phyloP scores from a whole-genome alignment of 1,140 invertebrate genomes.

The Drosophila arizonae region DNA sequence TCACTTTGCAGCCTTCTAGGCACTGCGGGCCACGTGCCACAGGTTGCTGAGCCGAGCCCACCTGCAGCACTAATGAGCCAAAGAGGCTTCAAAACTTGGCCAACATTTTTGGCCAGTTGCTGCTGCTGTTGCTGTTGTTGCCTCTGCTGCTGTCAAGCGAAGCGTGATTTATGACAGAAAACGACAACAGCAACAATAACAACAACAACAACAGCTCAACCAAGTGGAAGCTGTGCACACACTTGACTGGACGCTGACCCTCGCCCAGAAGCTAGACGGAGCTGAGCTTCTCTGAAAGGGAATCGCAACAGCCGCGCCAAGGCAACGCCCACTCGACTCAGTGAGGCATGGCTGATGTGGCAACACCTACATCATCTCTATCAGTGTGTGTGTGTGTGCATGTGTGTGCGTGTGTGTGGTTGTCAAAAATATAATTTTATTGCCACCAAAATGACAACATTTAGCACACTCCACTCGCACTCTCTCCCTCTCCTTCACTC shows the following conservation, averaged over 20 bases:
- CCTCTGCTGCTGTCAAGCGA: slow-evolving; percentile 41
- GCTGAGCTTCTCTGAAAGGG: slow-evolving; percentile 4
- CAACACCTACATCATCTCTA: slow-evolving; percentile 34
- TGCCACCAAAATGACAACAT: slow-evolving; percentile 81
- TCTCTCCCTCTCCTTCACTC: slow-evolving; percentile 6
- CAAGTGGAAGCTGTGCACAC: slow-evolving; percentile 58
- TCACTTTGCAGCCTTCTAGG: slow-evolving; percentile 55
- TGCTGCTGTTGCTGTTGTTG: too few species aligned
- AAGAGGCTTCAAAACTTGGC: slow-evolving; percentile 1
- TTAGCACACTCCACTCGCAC: slow-evolving; percentile 29
- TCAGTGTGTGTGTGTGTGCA: slow-evolving; percentile 28
- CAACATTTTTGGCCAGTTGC: neutral
- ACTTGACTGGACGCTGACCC: slow-evolving; percentile 35
- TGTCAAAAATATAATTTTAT: slow-evolving; percentile 81
- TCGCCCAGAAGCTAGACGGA: slow-evolving; percentile 9
- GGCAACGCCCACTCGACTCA: slow-evolving; percentile 63
- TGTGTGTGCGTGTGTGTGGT: slow-evolving; percentile 56
- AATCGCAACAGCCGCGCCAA: slow-evolving; percentile 71
- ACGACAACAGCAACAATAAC: slow-evolving; percentile 37
- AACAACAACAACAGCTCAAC: slow-evolving; percentile 39
- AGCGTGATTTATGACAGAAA: slow-evolving; percentile 70
- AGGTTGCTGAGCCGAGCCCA: slow-evolving; percentile 39
- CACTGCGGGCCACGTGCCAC: slow-evolving; percentile 23
- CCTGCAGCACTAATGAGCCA: slow-evolving; percentile 56
- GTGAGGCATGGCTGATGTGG: slow-evolving; percentile 61